Conservation (phyloP, 1,140 invertebrate genomes). For the Eurytemora carolleeae region DNA sequence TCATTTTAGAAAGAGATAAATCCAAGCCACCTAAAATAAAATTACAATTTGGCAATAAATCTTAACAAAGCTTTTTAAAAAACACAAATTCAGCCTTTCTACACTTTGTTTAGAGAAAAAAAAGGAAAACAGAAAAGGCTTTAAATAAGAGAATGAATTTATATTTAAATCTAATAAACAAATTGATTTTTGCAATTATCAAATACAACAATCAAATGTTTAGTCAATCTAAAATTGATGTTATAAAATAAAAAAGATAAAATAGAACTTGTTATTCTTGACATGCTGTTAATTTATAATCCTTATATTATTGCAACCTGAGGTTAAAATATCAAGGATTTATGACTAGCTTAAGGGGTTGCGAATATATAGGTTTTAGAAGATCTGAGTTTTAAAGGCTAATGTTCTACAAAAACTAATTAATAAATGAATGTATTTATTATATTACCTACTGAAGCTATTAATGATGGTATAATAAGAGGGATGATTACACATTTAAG, state of each 20-base stretch:
- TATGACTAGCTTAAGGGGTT: background rate
- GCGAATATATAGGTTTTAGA: background rate
- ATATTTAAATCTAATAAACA: background rate
- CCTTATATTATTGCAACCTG: background rate
- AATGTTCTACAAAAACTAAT: conserved; percentile 3
- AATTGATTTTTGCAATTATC: background rate
- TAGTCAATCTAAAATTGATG: no score
- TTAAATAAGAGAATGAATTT: background rate
- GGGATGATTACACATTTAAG: conserved; percentile 72
- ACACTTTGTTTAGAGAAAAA: no score
- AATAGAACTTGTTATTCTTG: background rate
- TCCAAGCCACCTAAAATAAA: conserved; percentile 32
- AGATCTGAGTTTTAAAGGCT: no score
- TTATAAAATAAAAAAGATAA: no score
- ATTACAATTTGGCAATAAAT: background rate
- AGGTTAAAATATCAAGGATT: no score
- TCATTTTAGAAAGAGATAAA: conserved; percentile 40
- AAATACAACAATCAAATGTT: background rate
- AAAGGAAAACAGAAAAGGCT: no score
- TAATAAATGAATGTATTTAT: no score
- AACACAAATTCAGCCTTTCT: no score
- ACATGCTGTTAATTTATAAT: background rate
- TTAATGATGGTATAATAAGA: conserved; percentile 64
- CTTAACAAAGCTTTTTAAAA: background rate
- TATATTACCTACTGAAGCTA: conserved; percentile 70